Evolutionary conservation across 2,113 vertebrate genomes (phyloP), one percentile per base, ranked within the genome.

Genomic region (Cynopterus brachyotis): DNA sequence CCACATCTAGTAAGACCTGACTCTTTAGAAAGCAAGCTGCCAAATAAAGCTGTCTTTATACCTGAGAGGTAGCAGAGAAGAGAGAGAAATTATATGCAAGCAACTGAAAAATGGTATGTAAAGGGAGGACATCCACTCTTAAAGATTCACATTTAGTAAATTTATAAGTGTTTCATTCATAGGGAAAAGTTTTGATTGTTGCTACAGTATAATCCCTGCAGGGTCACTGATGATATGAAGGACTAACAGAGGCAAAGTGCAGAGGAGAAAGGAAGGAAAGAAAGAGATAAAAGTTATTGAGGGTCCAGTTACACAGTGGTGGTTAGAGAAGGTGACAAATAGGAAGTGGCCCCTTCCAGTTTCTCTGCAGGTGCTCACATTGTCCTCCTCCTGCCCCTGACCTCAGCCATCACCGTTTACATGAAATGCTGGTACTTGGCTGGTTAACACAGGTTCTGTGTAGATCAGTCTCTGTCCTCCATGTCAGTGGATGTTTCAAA

Each of bases 281-380:
- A 70, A 30, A 22, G 20, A 19, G 37, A 70, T 42, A 50, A 59
- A 76, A 35, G 50, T 12, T 32, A 26, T 45, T 37, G 30, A 4
- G 35, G 17, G 8, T n/a, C 4, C 7, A 9, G 17, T 59, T 70
- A 9, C 16, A 4, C 40, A 75, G 9, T 42, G 24, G 8, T 42
- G 6, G 45, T 32, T 28, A 26, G 42, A 62, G 35, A 11, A 94
- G 35, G 7, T 0, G n/a, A 28, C 13, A 37, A 66, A 1, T 1
- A 1, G 13, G 80, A 57, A 24, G 22, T 42, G 67, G 17, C 12
- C 12, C 75, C 3, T 5, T 6, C 16, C 28, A 13, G 15, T 32
- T n/a, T 35, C 24, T 45, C 59, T 82, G 4, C 1, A 15, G 5
- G 7, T 0, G 0, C 37, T 40, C 22, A 5, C 1, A 2, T 47